phyloP scores from a whole-genome alignment of 2,113 vertebrate species.

The Bothrops jararaca region DNA sequence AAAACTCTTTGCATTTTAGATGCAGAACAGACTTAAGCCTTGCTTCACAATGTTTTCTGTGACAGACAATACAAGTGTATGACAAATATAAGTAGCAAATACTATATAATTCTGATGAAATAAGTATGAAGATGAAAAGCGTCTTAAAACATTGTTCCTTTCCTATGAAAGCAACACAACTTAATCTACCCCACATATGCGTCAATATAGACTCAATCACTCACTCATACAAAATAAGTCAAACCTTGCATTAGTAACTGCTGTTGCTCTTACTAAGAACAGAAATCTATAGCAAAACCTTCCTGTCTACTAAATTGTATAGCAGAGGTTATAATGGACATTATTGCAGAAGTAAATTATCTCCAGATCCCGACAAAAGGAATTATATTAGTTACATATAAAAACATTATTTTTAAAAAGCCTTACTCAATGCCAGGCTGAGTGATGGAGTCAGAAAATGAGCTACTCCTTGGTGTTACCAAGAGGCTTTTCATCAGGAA shows the following conservation, averaged over 20 bases:
- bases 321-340: conserved; percentile 52
- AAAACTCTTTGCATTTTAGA: not conserved
- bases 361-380: conserved; percentile 60
- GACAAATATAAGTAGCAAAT: not conserved
- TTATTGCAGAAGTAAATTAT: conserved; percentile 52
- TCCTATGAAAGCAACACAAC: conserved; percentile 20
- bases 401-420: conserved; percentile 55
- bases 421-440: conserved; percentile 45
- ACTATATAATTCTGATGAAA: not conserved
- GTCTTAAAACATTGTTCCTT: not conserved
- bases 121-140: not conserved
- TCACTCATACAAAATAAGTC: conserved; percentile 51
- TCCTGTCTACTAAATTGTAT: conserved; percentile 56
- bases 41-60: not conserved
- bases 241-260: conserved; percentile 55
- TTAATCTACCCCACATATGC: conserved; percentile 45
- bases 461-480: conserved; percentile 65
- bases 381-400: conserved; percentile 42
- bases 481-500: conserved; percentile 69
- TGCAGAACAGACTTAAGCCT: not conserved
- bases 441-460: conserved; percentile 64
- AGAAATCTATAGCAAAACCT: conserved; percentile 37
- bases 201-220: conserved; percentile 57
- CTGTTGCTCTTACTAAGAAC: conserved; percentile 58
- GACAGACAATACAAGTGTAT: not conserved